Evolutionary conservation across 2,888 invertebrate genomes (phyloP).

Genomic region (Rhimphoctona megacephalus): DNA sequence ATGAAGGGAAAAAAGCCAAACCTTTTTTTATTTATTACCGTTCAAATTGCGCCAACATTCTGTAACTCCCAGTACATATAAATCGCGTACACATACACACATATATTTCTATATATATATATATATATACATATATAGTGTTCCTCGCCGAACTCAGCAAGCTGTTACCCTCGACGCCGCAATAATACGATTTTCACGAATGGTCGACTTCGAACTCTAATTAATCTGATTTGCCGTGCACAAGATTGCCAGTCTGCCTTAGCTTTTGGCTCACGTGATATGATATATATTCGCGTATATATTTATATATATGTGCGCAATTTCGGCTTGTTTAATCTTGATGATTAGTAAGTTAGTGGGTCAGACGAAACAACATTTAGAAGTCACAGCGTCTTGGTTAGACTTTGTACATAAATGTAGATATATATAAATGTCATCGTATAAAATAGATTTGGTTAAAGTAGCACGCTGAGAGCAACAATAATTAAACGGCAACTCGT

Average conservation of each 20-base stretch:
- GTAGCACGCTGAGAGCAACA: conserved; percentile 35
- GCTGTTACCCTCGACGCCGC: conserved; percentile 73
- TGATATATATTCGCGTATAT: conserved; percentile 9
- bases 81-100: neutral
- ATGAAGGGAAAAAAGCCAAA: neutral
- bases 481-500: conserved; percentile 55
- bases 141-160: conserved; percentile 60
- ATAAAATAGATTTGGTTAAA: conserved; percentile 2
- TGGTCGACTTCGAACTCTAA: conserved; percentile 82
- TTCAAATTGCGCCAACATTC: neutral
- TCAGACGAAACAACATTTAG: conserved; percentile 34
- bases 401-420: neutral
- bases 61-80: conserved; percentile 14
- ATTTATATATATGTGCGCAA: conserved; percentile 1
- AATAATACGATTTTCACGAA: conserved; percentile 83
- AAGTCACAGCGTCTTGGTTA: conserved; percentile 32
- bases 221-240: conserved; percentile 80
- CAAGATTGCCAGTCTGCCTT: conserved; percentile 39
- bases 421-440: neutral
- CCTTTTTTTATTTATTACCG: neutral
- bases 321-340: conserved; percentile 56
- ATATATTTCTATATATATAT: neutral
- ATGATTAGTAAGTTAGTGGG: conserved; percentile 64
- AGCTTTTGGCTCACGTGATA: conserved; percentile 32
- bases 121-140: neutral